A percentile compares a stretch with the other conserved stretches of the same genome.
Conservation (phyloP, 2,888 invertebrate species). For the Eupithecia exiguata region DNA sequence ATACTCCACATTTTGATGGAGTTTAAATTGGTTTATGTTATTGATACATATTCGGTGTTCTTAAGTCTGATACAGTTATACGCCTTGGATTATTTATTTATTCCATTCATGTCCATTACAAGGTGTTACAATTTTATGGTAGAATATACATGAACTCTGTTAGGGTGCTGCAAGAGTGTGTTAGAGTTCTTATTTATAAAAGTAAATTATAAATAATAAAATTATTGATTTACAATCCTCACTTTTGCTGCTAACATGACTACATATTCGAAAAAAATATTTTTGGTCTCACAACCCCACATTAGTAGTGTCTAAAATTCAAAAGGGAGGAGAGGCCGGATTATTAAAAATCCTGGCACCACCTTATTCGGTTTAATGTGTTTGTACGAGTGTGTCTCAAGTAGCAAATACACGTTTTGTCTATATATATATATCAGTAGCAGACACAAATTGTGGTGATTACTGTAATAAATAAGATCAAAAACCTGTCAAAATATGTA, state of each 20-base stretch:
- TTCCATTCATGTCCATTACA: too few relatives aligned
- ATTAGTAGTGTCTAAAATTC: background rate
- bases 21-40: conserved; percentile 61
- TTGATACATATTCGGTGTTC: conserved; percentile 37
- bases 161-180: too few relatives aligned
- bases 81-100: conserved; percentile 31
- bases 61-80: conserved; percentile 31
- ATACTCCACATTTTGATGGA: conserved; percentile 58
- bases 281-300: background rate
- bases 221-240: too few relatives aligned
- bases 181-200: too few relatives aligned
- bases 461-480: background rate
- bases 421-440: background rate
- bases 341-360: background rate
- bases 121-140: too few relatives aligned
- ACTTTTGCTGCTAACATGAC: background rate
- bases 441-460: background rate
- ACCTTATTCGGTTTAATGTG: background rate
- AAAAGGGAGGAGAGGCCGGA: background rate
- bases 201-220: too few relatives aligned
- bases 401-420: background rate
- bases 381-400: background rate
- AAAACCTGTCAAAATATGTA: conserved; percentile 28
- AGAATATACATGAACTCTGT: too few relatives aligned
- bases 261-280: background rate